These are phyloP conservation scores for Nomada ruficornis DNA, from an alignment of 2,888 invertebrate genomes.

Conservation along the genomic window DNA sequence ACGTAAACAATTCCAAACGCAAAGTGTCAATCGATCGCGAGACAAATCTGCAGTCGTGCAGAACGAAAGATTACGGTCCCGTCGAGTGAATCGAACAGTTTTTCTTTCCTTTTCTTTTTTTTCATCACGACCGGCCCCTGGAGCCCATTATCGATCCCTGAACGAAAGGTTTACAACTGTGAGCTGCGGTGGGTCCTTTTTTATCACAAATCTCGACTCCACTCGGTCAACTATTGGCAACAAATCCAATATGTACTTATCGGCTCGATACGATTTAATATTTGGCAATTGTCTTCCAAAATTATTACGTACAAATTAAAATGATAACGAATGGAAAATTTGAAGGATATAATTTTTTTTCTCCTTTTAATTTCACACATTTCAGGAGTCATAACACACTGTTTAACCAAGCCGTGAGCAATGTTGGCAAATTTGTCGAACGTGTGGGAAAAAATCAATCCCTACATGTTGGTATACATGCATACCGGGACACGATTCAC, in stretches of 20 bases:
- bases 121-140: slow-evolving; percentile 23
- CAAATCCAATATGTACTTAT: slow-evolving; percentile 21
- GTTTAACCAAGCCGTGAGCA: slow-evolving; percentile 14
- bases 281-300: not conserved
- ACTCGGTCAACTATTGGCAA: slow-evolving; percentile 5
- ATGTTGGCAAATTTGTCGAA: slow-evolving; percentile 57
- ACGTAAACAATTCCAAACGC: slow-evolving; percentile 23
- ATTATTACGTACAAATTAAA: too few relatives aligned
- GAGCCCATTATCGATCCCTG: slow-evolving; percentile 49
- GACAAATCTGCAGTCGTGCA: slow-evolving; percentile 42
- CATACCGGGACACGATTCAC: slow-evolving; percentile 13
- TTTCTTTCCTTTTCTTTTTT: slow-evolving; percentile 14
- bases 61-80: slow-evolving; percentile 49
- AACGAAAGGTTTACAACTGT: slow-evolving; percentile 40
- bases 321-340: too few relatives aligned
- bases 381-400: not conserved
- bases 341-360: not conserved
- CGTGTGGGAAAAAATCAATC: slow-evolving; percentile 39
- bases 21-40: slow-evolving; percentile 36
- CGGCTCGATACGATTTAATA: slow-evolving; percentile 34
- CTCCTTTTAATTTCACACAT: not conserved
- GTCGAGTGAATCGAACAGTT: slow-evolving; percentile 42
- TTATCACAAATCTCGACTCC: slow-evolving; percentile 16
- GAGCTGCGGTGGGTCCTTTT: slow-evolving; percentile 26
- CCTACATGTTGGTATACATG: slow-evolving; percentile 55